Evolutionary conservation across 2,113 vertebrate species (phyloP).

Genomic region (Ceyx melanurus): DNA sequence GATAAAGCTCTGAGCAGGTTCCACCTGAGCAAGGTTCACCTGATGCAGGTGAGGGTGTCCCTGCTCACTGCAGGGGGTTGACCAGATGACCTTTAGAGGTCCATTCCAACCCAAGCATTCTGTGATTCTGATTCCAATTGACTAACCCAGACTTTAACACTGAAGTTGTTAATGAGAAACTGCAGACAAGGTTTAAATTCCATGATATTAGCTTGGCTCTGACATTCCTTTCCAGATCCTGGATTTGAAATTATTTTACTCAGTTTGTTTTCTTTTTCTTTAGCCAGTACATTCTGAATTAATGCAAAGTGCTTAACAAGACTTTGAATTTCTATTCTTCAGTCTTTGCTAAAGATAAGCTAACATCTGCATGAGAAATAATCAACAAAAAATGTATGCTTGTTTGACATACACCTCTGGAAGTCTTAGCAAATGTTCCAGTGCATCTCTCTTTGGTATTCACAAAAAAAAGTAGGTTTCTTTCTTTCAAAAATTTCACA

Average conservation of each 20-base stretch:
- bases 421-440: background rate
- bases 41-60: no score
- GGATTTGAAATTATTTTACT: background rate
- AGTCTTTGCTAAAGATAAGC: background rate
- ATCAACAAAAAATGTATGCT: fast-evolving
- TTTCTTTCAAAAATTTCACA: background rate
- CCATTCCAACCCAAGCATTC: no score
- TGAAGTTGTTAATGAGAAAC: background rate
- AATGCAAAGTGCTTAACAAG: background rate
- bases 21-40: no score
- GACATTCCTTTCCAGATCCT: background rate
- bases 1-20: no score
- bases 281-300: background rate
- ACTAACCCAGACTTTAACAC: background rate
- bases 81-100: no score
- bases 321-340: background rate
- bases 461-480: background rate
- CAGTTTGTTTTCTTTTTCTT: background rate
- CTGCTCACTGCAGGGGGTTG: no score
- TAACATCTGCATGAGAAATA: background rate
- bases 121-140: background rate
- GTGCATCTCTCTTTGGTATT: background rate
- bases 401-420: background rate
- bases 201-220: background rate
- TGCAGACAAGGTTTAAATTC: background rate